Percentiles rank a stretch among this genome's conserved stretches.
Conservation (phyloP, 2,797 vertebrate genomes). For the Gallirallus australis region DNA sequence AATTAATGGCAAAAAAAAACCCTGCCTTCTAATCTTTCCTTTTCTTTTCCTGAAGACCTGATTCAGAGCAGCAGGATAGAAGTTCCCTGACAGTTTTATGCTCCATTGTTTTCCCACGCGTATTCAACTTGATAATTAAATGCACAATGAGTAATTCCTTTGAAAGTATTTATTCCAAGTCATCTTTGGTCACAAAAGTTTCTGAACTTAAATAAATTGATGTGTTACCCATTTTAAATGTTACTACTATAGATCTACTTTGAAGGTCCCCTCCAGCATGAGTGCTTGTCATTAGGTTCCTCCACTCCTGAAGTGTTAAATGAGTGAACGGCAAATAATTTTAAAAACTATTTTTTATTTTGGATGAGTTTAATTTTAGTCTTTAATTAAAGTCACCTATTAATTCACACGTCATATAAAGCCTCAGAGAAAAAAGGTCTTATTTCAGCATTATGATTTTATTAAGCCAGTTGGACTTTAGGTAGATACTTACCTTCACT, state of each 20-base stretch:
- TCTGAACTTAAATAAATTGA: not conserved
- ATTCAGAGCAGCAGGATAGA: slow-evolving; percentile 5
- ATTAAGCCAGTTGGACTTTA: not conserved
- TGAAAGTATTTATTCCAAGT: not conserved
- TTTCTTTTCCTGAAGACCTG: slow-evolving; percentile 3
- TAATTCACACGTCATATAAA: not conserved
- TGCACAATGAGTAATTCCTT: not conserved
- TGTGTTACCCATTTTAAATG: not conserved
- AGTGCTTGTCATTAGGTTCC: not conserved
- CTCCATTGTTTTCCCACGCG: not conserved
- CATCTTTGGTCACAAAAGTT: not conserved
- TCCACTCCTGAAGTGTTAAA: not conserved
- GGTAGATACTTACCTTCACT: slow-evolving; percentile 46
- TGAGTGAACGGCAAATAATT: not conserved
- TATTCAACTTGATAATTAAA: slow-evolving; percentile 13
- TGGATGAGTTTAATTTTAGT: not conserved
- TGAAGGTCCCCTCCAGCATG: not conserved
- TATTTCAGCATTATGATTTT: not conserved
- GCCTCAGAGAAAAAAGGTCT: not conserved
- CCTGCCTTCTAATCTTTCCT: not conserved
- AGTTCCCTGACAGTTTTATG: not conserved
- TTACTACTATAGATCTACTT: not conserved
- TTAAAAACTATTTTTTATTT: not conserved
- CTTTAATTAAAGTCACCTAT: not conserved
- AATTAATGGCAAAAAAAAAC: slow-evolving; percentile 2